Conservation (phyloP, 1,140 invertebrate species). For the Maconellicoccus hirsutus region DNA sequence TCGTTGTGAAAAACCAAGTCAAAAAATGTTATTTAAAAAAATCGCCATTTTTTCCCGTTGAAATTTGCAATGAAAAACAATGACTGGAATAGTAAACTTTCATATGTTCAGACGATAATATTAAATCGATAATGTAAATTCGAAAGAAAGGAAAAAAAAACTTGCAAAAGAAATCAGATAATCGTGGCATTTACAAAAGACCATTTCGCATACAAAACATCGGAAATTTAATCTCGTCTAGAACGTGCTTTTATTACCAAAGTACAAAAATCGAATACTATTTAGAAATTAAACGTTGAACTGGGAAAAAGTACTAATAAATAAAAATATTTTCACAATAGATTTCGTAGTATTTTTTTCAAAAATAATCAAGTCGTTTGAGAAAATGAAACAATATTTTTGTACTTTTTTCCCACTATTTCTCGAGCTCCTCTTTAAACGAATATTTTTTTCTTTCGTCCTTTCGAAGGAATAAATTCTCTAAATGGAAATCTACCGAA, state of each 20-base stretch:
- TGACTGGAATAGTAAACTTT: not conserved
- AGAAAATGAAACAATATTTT: no score
- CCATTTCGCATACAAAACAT: not conserved
- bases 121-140: conserved; percentile 5
- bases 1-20: no score
- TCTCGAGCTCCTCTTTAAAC: no score
- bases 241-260: not conserved
- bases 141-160: not conserved
- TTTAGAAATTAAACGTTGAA: not conserved
- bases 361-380: no score
- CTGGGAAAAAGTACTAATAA: not conserved
- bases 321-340: not conserved
- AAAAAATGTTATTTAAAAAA: no score
- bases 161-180: not conserved
- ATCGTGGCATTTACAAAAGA: not conserved
- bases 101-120: not conserved
- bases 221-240: conserved; percentile 3
- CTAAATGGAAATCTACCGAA: not conserved
- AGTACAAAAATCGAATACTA: not conserved
- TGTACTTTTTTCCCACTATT: no score
- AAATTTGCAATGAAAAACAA: not conserved
- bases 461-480: no score
- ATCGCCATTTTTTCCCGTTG: no score
- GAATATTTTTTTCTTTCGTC: no score
- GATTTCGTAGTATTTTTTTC: not conserved